These are phyloP conservation scores for Aptenodytes forsteri DNA, from an alignment of 2,113 vertebrate species.

Conservation along the genomic window DNA sequence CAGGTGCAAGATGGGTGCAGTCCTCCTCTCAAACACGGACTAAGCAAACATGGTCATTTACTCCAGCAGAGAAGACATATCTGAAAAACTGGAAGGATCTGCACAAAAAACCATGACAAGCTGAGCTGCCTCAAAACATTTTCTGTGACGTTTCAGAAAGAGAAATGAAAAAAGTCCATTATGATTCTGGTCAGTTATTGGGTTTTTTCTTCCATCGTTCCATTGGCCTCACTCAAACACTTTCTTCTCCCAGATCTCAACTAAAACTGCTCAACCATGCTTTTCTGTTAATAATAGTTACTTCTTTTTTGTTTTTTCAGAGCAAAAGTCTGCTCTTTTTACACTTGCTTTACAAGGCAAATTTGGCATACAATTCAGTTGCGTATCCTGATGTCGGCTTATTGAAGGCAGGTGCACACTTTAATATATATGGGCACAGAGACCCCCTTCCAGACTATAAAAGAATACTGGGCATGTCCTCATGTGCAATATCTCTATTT, in stretches of 20 bases:
- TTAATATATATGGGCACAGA: slow-evolving; percentile 69
- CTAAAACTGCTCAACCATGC: neutral
- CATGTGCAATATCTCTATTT: slow-evolving; percentile 48
- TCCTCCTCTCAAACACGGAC: neutral
- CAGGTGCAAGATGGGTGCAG: accelerated
- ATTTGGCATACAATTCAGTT: slow-evolving; percentile 66
- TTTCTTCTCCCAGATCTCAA: slow-evolving; percentile 48
- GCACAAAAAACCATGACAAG: neutral
- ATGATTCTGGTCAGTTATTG: neutral
- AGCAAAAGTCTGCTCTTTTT: slow-evolving; percentile 64
- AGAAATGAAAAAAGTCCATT: neutral
- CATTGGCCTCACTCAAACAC: neutral
- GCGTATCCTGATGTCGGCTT: slow-evolving; percentile 59
- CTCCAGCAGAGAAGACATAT: neutral
- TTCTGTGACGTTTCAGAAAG: neutral
- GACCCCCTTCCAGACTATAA: slow-evolving; percentile 74
- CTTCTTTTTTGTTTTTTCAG: neutral
- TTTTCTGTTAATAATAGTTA: slow-evolving; percentile 12
- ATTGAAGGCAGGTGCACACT: slow-evolving; percentile 79
- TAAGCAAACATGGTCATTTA: neutral
- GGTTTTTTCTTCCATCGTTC: neutral
- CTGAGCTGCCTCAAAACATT: neutral
- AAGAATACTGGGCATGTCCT: slow-evolving; percentile 65
- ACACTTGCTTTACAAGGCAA: slow-evolving; percentile 70
- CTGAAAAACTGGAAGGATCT: neutral